Evolutionary conservation across 2,113 vertebrate genomes (phyloP), one percentile per base, ranked within the genome.

Genomic region (Sebastes fasciatus): DNA sequence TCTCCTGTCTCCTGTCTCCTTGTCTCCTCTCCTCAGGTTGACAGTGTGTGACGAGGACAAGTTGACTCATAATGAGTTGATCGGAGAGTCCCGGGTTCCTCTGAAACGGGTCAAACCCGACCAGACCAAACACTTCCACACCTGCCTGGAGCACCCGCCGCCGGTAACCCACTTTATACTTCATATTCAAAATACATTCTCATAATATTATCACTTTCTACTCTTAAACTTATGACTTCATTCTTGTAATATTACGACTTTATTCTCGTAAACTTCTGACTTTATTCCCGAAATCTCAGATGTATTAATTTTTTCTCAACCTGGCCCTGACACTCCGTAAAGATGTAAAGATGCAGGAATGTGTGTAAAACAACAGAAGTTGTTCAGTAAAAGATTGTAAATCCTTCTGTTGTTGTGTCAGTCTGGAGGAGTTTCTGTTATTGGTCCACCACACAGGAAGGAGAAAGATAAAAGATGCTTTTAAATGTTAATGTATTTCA

Each of bases 21-120:
- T 16, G n/a, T 67, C 12, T 52, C 54, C 40, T 58, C 9, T 10
- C 11, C 60, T 49, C 90, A 97, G 97, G 95, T 96, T 97, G 90
- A 94, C 96, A 0, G 97, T 97, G 74, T 97, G 97, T 55, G 97
- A 98, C 5, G 97, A 98, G 84, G 97, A 98, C 86, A 97, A 97
- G 84, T 83, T 97, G 93, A 97, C 96, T 90, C 97, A 97, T 89
- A 98, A 97, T 12, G 97, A 97, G 90, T 95, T 97, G 74, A 98
- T 98, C 0, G 97, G 97, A 13, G 97, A 97, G 86, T 97, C 95
- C 1, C 90, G 96, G 0, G 96, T 98, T 8, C 94, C 97, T 4
- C 93, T 98, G 62, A 96, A 96, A 60, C 94, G 96, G 9, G 91
- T 97, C 52, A 96, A 96, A 89, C 95, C 95, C 2, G 89, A 95